phyloP scores from a whole-genome alignment of 2,888 invertebrate genomes.

The Sarcophaga variegata region DNA sequence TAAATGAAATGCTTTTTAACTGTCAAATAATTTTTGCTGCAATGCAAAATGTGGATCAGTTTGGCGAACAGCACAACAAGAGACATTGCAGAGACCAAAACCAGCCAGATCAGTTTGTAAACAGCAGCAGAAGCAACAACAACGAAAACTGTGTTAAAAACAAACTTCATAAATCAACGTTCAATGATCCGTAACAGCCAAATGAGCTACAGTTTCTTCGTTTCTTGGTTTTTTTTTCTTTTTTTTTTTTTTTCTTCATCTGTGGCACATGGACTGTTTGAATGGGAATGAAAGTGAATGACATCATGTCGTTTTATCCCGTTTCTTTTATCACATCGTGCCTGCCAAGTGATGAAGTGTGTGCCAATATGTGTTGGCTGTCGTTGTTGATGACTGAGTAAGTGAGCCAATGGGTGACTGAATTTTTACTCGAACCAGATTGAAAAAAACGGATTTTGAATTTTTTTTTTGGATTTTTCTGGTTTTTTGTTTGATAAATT shows the following conservation, averaged over 20 bases:
- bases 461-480: neutral
- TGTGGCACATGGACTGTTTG: slow-evolving; percentile 26
- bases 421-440: slow-evolving; percentile 27
- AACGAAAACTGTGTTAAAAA: slow-evolving; percentile 50
- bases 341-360: slow-evolving; percentile 57
- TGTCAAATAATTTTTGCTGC: slow-evolving; percentile 53
- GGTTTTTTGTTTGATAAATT: neutral
- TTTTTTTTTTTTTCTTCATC: slow-evolving; percentile 12
- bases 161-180: slow-evolving; percentile 66
- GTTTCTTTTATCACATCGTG: slow-evolving; percentile 44
- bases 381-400: slow-evolving; percentile 29
- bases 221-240: neutral
- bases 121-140: neutral
- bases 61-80: neutral
- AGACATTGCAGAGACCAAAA: slow-evolving; percentile 26
- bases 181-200: slow-evolving; percentile 62
- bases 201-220: slow-evolving; percentile 25
- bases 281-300: slow-evolving; percentile 20
- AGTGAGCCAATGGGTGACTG: slow-evolving; percentile 26
- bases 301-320: slow-evolving; percentile 58
- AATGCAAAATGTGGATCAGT: slow-evolving; percentile 40
- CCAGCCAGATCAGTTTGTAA: slow-evolving; percentile 36
- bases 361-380: slow-evolving; percentile 31
- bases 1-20: slow-evolving; percentile 55
- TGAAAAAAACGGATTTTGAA: neutral